Percentiles rank a stretch among this genome's conserved stretches.
Evolutionary conservation across 2,888 invertebrate species (phyloP).

Genomic region (Temnothorax unifasciatus): DNA sequence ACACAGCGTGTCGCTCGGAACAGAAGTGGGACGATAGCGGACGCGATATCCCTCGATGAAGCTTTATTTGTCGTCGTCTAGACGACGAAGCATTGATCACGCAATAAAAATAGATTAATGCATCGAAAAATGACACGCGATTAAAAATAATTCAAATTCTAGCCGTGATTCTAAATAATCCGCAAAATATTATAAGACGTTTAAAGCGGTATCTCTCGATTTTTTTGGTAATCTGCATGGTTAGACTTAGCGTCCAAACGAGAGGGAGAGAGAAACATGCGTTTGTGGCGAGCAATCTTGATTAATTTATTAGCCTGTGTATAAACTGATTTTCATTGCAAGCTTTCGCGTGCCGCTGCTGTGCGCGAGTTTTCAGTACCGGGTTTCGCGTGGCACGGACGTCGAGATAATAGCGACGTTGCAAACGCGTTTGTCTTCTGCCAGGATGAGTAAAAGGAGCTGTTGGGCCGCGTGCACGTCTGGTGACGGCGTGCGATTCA

Average conservation of each 20-base stretch:
- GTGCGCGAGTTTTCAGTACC: not conserved
- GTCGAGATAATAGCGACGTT: slow-evolving; percentile 5
- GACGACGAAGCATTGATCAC: not conserved
- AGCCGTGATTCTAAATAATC: not conserved
- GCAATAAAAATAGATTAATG: not conserved
- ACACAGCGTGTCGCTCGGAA: slow-evolving; percentile 6
- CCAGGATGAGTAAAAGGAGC: slow-evolving; percentile 21
- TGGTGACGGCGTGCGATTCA: slow-evolving; percentile 49
- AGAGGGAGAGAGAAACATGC: not conserved
- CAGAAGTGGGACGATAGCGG: slow-evolving; percentile 12
- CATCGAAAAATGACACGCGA: not conserved
- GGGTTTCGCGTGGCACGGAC: not conserved
- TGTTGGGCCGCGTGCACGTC: not conserved
- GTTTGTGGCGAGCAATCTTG: not conserved
- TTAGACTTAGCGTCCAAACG: not conserved
- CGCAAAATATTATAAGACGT: not conserved
- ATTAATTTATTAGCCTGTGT: not conserved
- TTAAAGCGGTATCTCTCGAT: not conserved
- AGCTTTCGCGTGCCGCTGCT: not conserved
- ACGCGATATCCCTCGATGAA: not conserved
- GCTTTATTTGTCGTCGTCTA: slow-evolving; percentile 2
- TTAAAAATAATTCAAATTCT: not conserved
- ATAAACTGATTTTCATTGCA: not conserved
- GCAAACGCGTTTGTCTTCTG: not conserved
- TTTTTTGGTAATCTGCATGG: not conserved